Evolutionary conservation across 2,888 invertebrate species (phyloP).

Genomic region (Leptura quadrifasciata): DNA sequence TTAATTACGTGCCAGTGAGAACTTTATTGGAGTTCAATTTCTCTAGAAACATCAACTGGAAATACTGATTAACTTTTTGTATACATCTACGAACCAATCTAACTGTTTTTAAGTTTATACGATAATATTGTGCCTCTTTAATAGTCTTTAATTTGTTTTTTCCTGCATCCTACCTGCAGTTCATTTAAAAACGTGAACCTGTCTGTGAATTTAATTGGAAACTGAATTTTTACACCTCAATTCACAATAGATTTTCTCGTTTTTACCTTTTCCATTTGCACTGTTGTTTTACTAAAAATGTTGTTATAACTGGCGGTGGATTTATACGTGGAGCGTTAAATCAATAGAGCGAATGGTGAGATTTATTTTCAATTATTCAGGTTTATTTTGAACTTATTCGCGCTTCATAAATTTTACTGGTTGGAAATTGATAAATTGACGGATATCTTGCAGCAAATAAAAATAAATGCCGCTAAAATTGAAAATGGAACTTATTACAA

Average conservation of each 20-base stretch:
- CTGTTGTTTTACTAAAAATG: not conserved
- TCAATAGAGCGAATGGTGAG: not conserved
- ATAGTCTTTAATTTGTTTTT: not conserved
- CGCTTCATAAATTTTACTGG: not conserved
- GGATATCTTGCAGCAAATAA: no score
- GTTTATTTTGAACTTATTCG: conserved; percentile 4
- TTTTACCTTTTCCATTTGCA: not conserved
- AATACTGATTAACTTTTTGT: not conserved
- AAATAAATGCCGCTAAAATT: no score
- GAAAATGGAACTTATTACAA: no score
- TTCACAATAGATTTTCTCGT: not conserved
- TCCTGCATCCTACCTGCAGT: not conserved
- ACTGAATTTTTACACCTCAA: not conserved
- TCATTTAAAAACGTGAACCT: not conserved
- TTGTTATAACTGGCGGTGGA: not conserved
- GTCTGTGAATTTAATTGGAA: not conserved
- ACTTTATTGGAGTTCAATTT: not conserved
- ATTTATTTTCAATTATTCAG: conserved; percentile 18
- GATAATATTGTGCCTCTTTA: not conserved
- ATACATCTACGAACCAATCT: not conserved
- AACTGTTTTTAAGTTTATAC: not conserved
- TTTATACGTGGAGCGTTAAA: not conserved
- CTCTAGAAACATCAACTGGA: not conserved
- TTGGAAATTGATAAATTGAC: not conserved
- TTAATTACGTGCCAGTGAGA: not conserved